phyloP scores from a whole-genome alignment of 2,797 vertebrate species.

The Enteromius afrohamiltoni region DNA sequence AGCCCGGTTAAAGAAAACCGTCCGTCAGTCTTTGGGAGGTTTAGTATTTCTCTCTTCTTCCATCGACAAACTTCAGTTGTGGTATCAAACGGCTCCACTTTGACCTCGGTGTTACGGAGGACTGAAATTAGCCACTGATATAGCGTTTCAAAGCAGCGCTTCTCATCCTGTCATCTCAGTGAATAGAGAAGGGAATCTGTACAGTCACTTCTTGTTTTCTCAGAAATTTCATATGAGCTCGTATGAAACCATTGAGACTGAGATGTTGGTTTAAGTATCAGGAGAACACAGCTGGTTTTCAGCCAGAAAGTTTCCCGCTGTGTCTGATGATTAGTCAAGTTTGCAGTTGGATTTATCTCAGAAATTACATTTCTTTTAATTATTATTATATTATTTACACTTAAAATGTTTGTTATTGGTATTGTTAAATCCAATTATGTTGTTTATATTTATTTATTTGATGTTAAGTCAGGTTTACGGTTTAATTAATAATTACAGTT shows the following conservation, averaged over 20 bases:
- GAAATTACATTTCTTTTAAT: not conserved
- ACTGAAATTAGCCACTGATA: slow-evolving; percentile 47
- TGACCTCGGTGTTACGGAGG: slow-evolving; percentile 15
- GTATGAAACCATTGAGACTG: not conserved
- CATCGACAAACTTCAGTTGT: slow-evolving; percentile 20
- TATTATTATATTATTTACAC: not conserved
- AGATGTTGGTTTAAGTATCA: not conserved
- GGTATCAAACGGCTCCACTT: slow-evolving; percentile 32
- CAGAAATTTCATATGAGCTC: not conserved
- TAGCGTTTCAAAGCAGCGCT: slow-evolving; percentile 54
- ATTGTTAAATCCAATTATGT: too few species aligned
- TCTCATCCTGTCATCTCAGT: slow-evolving; percentile 36
- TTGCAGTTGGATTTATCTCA: not conserved
- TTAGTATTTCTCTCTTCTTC: slow-evolving; percentile 37
- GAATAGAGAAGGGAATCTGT: not conserved
- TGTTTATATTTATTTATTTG: too few species aligned
- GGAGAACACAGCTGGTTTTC: not conserved
- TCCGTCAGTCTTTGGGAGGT: slow-evolving; percentile 10
- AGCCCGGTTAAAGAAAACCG: not conserved
- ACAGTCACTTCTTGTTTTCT: not conserved
- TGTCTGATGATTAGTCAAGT: not conserved
- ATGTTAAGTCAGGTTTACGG: too few species aligned
- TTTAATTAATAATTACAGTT: too few species aligned
- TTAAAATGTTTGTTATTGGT: too few species aligned
- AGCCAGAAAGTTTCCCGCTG: not conserved